Evolutionary conservation across 2,888 invertebrate genomes (phyloP).

Genomic region (Barypeithes pellucidus): DNA sequence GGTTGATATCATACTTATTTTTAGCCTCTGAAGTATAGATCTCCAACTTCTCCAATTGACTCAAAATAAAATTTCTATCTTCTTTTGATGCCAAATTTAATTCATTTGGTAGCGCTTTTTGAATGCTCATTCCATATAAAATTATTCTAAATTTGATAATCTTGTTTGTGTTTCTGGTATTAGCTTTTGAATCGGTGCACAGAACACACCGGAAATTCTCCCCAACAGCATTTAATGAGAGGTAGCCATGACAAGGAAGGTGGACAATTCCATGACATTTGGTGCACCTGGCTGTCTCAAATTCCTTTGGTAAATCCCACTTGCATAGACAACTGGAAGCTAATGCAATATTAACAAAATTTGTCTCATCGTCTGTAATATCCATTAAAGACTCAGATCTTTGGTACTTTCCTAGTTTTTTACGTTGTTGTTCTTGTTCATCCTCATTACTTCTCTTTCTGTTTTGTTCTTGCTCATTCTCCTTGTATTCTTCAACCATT

Average conservation of each 20-base stretch:
- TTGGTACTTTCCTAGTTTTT: not conserved
- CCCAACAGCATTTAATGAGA: not conserved
- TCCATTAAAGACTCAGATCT: not conserved
- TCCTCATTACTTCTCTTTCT: not conserved
- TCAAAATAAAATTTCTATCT: not conserved
- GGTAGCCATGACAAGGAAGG: constrained; percentile 33
- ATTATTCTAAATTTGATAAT: constrained; percentile 36
- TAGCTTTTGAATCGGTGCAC: not conserved
- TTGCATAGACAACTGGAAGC: constrained; percentile 20
- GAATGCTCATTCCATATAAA: constrained; percentile 22
- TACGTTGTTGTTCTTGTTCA: not conserved
- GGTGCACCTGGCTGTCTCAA: constrained; percentile 24
- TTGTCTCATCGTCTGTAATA: constrained; percentile 3
- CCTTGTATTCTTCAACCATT: not conserved
- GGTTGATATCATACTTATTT: not conserved
- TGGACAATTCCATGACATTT: constrained; percentile 28
- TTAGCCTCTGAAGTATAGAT: not conserved
- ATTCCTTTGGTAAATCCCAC: constrained; percentile 29
- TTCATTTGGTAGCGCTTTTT: constrained; percentile 14
- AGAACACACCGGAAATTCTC: not conserved
- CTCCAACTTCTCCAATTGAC: constrained; percentile 15
- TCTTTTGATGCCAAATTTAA: not conserved
- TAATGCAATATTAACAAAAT: not conserved
- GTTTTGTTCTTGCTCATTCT: not conserved
- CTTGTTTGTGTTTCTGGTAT: not conserved